phyloP scores from a whole-genome alignment of 2,888 invertebrate species.

The Cerastoderma edule region DNA sequence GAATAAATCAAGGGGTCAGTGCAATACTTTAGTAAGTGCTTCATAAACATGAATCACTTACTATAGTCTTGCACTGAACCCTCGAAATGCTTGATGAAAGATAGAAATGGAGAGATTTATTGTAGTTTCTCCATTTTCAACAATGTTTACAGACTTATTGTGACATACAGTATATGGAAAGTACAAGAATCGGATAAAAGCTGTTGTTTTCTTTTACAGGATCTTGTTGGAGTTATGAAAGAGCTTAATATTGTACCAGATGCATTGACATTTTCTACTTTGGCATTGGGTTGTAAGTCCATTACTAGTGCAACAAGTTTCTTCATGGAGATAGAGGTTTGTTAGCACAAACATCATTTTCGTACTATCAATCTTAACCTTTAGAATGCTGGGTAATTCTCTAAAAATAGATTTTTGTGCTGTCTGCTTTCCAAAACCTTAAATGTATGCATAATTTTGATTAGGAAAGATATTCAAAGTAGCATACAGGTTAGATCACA shows the following conservation, averaged over 20 bases:
- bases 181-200: neutral
- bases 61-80: neutral
- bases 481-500: neutral
- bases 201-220: slow-evolving; percentile 80
- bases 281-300: slow-evolving; percentile 91
- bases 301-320: slow-evolving; percentile 88
- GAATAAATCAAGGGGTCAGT: too few relatives aligned
- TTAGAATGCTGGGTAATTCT: too few relatives aligned
- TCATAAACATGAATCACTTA: too few relatives aligned
- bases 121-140: neutral
- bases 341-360: slow-evolving; percentile 64
- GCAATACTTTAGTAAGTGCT: too few relatives aligned
- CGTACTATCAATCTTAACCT: too few relatives aligned
- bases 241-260: slow-evolving; percentile 66
- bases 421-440: neutral
- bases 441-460: neutral
- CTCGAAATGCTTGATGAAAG: neutral
- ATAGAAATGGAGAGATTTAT: neutral
- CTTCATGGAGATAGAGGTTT: slow-evolving; percentile 89
- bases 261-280: slow-evolving; percentile 91
- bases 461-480: neutral
- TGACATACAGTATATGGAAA: neutral
- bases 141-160: neutral
- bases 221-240: slow-evolving; percentile 81
- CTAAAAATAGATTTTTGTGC: too few relatives aligned